Base-by-base conservation (phyloP, 1,140 invertebrate species). In the Zeugodacus cucurbitae region DNA sequence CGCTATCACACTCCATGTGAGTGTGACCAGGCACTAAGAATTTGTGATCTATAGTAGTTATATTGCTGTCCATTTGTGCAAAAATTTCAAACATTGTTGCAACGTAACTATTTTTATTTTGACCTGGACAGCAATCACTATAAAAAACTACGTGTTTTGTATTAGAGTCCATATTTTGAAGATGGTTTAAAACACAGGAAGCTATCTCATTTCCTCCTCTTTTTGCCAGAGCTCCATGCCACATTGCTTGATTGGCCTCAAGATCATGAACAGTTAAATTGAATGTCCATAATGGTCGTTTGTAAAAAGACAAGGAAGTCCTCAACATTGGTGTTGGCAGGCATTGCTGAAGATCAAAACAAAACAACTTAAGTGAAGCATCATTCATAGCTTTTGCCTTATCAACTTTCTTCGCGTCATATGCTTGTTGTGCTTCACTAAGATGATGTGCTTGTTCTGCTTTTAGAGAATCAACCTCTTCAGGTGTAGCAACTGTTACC, bases 291-390 rank as follows among this genome's bases (percentile, higher is more conserved):
- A 94, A 87, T 85, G 90, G 91, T 37, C 91, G 87, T 89, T 91
- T 91, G 88, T 94, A 94, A 90, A 91, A 93, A 14, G 91, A 88
- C 20, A 91, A 88, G 17, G 90, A 91, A 32, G 90, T 90, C 70
- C 88, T 87, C 14, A 93, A 89, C 91, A n/a, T n/a, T n/a, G n/a
- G n/a, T n/a, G n/a, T n/a, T n/a, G n/a, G n/a, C n/a, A n/a, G n/a
- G n/a, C n/a, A 93, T 87, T 94, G 91, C 89, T 93, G 91, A 22
- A 93, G 88, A 89, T 93, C 91, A 89, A 93, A 93, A 32, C 88
- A 87, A 89, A 87, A 90, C 62, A 87, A 48, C 74, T 90, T 88
- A 20, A 89, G 88, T 48, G 34, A 20, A 8, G 59, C 74, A 62
- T 89, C 82, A n/a, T 10, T 34, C 89, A 62, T 88, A 90, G 29